Evolutionary conservation across 2,113 vertebrate genomes (phyloP).

Genomic region (Copsychus sechellarum): DNA sequence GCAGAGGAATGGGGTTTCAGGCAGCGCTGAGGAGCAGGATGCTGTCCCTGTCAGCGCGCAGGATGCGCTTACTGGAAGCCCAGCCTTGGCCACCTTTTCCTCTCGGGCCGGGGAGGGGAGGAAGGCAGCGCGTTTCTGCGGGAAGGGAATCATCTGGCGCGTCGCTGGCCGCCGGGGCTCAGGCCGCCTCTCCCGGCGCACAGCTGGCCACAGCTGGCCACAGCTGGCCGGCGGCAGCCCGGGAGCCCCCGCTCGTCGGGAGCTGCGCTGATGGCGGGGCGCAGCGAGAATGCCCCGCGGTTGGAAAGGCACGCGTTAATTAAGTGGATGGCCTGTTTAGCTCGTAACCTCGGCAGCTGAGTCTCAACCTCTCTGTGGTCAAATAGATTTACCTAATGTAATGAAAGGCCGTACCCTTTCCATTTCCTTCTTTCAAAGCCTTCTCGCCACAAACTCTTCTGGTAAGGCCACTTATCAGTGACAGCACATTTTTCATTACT

Average conservation of each 20-base stretch:
- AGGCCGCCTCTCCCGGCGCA: background rate
- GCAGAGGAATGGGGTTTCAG: background rate
- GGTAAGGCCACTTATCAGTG: constrained; percentile 55
- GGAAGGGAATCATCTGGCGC: constrained; percentile 10
- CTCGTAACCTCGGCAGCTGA: constrained; percentile 36
- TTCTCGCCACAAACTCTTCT: constrained; percentile 41
- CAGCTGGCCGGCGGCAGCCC: constrained; percentile 74
- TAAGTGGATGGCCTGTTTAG: constrained; percentile 21
- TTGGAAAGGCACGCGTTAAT: constrained; percentile 24
- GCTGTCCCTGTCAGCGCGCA: background rate
- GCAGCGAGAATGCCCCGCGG: background rate
- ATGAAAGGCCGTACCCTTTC: constrained; percentile 40
- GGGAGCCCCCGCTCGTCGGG: constrained; percentile 62
- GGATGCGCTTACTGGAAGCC: constrained; percentile 7
- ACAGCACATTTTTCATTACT: constrained; percentile 55
- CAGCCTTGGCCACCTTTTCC: background rate
- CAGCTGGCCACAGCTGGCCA: constrained; percentile 80
- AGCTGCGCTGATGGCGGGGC: background rate
- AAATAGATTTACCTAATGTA: constrained; percentile 55
- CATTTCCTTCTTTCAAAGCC: constrained; percentile 63
- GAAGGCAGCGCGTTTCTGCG: background rate
- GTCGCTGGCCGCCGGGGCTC: background rate
- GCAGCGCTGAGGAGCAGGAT: background rate
- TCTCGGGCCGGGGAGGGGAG: background rate
- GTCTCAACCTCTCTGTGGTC: constrained; percentile 30